Evolutionary conservation across 2,888 invertebrate species (phyloP).

Genomic region (Acleris laterana): DNA sequence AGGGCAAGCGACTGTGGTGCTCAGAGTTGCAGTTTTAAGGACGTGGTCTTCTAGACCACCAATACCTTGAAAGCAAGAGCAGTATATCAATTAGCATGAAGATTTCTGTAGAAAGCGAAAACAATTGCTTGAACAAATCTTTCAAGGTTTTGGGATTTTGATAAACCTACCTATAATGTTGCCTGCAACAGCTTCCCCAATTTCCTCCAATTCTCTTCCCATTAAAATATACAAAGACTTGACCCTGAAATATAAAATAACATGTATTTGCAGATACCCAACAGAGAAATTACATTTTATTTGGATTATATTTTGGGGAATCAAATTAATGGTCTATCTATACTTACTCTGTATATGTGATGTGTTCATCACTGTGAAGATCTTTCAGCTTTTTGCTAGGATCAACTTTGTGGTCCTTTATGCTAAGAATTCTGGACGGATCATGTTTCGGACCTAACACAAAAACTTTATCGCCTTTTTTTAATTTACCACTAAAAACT

Average conservation of each 20-base stretch:
- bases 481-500: conserved; percentile 94
- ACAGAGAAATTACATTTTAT: background rate
- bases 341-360: conserved; percentile 85
- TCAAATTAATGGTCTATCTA: conserved; percentile 21
- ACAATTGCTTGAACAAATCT: too few relatives aligned
- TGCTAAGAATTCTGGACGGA: conserved; percentile 85
- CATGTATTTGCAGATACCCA: background rate
- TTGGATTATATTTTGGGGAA: background rate
- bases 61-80: conserved; percentile 83
- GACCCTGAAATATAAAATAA: conserved; percentile 74
- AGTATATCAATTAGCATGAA: background rate
- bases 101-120: background rate
- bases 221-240: conserved; percentile 94
- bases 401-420: conserved; percentile 71
- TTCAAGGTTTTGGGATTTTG: background rate
- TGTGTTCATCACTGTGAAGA: conserved; percentile 85
- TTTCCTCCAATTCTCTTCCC: conserved; percentile 94
- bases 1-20: conserved; percentile 91
- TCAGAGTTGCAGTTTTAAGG: conserved; percentile 95
- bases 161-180: conserved; percentile 90
- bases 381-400: conserved; percentile 83
- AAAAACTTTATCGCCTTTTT: conserved; percentile 90
- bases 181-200: conserved; percentile 93
- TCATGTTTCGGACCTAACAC: conserved; percentile 95
- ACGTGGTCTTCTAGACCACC: conserved; percentile 93